Evolutionary conservation across 2,113 vertebrate species (phyloP).

Genomic region (Ageneiosus marmoratus): DNA sequence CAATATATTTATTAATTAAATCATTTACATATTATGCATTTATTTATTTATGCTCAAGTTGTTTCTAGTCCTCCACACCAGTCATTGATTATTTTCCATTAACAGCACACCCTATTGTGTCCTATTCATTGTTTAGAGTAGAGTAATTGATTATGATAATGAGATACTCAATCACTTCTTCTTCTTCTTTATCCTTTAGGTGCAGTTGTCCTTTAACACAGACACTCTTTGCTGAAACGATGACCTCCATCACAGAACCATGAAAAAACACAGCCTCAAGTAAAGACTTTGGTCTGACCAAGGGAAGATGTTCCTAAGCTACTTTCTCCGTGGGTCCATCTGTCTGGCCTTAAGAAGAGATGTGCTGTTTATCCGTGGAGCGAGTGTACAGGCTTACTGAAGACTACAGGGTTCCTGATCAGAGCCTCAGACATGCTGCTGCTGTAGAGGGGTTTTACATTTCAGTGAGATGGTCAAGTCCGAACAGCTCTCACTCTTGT

Average conservation of each 20-base stretch:
- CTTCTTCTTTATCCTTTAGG: slow-evolving; percentile 64
- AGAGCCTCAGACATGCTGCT: not conserved
- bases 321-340: slow-evolving; percentile 31
- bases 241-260: slow-evolving; percentile 11
- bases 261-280: slow-evolving; percentile 40
- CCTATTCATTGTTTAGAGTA: not conserved
- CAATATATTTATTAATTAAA: too few species aligned
- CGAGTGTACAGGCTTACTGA: slow-evolving; percentile 13
- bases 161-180: not conserved
- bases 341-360: slow-evolving; percentile 28
- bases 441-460: not conserved
- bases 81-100: not conserved
- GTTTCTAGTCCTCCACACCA: not conserved
- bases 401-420: slow-evolving; percentile 7
- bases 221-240: slow-evolving; percentile 85
- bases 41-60: too few species aligned
- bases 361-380: slow-evolving; percentile 24
- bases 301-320: slow-evolving; percentile 31
- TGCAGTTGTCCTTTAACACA: slow-evolving; percentile 94
- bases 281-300: slow-evolving; percentile 42
- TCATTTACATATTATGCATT: too few species aligned
- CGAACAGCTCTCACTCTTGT: not conserved
- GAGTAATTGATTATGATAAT: not conserved
- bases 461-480: not conserved
- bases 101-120: not conserved